phyloP scores from a whole-genome alignment of 2,113 vertebrate species.

The Myrmecophaga tridactyla region DNA sequence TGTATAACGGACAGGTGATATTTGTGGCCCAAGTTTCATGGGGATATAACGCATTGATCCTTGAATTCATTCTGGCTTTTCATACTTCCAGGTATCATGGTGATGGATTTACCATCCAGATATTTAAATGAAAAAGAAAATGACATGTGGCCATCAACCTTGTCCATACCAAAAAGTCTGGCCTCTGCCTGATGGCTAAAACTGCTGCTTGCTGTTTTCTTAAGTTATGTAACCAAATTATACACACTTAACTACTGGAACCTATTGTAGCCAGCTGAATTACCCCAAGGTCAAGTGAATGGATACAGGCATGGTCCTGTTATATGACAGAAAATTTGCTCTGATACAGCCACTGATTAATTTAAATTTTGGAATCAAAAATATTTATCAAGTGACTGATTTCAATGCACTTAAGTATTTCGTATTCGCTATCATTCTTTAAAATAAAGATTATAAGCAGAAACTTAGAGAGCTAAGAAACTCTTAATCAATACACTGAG shows the following conservation, averaged over 20 bases:
- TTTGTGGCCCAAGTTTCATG: not conserved
- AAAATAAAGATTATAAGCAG: not conserved
- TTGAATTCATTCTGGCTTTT: not conserved
- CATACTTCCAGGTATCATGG: not conserved
- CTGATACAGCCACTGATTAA: not conserved
- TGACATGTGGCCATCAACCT: not conserved
- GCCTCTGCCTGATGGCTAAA: not conserved
- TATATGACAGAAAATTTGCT: not conserved
- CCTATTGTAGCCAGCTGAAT: not conserved
- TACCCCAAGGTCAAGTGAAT: not conserved
- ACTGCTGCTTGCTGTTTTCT: not conserved
- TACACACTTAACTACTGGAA: not conserved
- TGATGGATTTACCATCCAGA: not conserved
- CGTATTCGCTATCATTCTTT: not conserved
- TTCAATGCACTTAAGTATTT: not conserved
- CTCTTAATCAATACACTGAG: too few relatives aligned
- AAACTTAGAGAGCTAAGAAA: too few relatives aligned
- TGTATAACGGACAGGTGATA: not conserved
- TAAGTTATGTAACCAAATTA: not conserved
- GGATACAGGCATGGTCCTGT: not conserved
- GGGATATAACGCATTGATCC: not conserved
- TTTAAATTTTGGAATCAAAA: slow-evolving; percentile 5
- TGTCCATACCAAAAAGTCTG: not conserved
- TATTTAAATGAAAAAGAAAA: not conserved
- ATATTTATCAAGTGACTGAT: not conserved